Conservation (phyloP, 1,140 invertebrate genomes). For the Rhizoglyphus robini region DNA sequence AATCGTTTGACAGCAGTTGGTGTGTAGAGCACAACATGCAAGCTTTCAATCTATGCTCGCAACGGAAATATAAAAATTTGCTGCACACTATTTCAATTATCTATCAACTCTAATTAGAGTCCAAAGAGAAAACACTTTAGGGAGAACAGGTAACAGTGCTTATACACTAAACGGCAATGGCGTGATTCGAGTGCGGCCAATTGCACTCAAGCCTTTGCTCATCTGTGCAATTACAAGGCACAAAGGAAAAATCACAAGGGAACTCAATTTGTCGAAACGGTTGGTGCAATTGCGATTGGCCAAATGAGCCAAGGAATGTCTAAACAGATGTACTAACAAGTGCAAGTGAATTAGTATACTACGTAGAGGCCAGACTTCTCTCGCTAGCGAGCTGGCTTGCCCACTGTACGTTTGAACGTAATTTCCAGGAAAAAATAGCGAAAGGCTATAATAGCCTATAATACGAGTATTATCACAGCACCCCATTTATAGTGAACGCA, state of each 20-base stretch:
- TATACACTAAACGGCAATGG: neutral
- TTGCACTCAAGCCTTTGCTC: neutral
- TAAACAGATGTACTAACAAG: no score
- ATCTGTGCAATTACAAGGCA: no score
- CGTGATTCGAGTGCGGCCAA: neutral
- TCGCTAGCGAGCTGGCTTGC: no score
- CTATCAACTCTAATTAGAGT: no score
- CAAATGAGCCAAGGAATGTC: no score
- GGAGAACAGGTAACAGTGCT: neutral
- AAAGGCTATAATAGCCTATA: neutral
- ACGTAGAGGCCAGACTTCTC: no score
- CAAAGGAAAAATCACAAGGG: neutral
- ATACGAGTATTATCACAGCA: neutral
- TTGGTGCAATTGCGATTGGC: no score
- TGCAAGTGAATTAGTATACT: no score
- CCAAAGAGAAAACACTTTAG: neutral
- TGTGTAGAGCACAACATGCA: no score
- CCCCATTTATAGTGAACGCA: neutral
- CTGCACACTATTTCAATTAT: neutral
- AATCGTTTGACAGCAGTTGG: no score
- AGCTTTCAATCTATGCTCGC: neutral
- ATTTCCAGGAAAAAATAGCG: conserved; percentile 5
- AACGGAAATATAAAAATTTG: neutral
- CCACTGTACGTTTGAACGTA: neutral
- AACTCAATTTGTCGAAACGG: no score